A percentile compares a stretch with the other conserved stretches of the same genome.
Conservation (phyloP, 2,888 invertebrate species). For the Paralinhomoeus sp. region DNA sequence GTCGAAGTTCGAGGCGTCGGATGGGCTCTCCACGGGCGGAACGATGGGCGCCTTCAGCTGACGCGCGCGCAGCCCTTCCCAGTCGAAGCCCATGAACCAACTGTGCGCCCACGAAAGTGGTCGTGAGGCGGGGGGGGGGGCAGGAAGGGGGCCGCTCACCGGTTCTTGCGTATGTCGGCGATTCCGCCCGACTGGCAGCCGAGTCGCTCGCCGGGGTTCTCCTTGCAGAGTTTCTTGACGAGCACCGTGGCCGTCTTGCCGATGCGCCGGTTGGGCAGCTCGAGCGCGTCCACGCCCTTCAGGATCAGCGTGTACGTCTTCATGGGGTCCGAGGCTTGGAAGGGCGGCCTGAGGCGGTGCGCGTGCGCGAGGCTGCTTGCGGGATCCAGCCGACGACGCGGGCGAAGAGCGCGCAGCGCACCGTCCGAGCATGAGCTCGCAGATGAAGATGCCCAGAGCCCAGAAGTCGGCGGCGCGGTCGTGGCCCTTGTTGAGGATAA, state of each 20-base stretch:
- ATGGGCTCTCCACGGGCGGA: constrained; percentile 38
- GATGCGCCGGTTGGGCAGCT: constrained; percentile 47
- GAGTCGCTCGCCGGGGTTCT: constrained; percentile 56
- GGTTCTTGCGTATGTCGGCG: constrained; percentile 54
- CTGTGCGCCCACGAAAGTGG: constrained; percentile 32
- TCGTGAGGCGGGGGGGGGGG: too few species aligned
- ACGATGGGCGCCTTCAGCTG: constrained; percentile 38
- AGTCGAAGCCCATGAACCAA: constrained; percentile 76
- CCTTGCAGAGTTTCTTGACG: constrained; percentile 55
- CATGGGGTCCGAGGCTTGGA: constrained; percentile 67
- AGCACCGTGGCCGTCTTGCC: constrained; percentile 49
- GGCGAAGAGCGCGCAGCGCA: too few species aligned
- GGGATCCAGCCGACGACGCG: too few species aligned
- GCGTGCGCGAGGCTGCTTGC: neutral
- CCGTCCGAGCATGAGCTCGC: constrained; percentile 54
- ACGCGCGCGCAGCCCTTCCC: constrained; percentile 48
- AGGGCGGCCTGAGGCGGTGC: constrained; percentile 45
- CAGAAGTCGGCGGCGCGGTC: constrained; percentile 75
- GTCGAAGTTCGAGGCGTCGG: constrained; percentile 66
- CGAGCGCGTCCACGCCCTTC: constrained; percentile 61
- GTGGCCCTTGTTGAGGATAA: constrained; percentile 60
- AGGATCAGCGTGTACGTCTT: constrained; percentile 71
- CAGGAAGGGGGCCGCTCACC: constrained; percentile 38
- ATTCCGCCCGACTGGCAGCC: constrained; percentile 65
- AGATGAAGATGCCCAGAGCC: constrained; percentile 68